Conservation (phyloP, 2,113 vertebrate genomes). For the Poeciliopsis retropinna region DNA sequence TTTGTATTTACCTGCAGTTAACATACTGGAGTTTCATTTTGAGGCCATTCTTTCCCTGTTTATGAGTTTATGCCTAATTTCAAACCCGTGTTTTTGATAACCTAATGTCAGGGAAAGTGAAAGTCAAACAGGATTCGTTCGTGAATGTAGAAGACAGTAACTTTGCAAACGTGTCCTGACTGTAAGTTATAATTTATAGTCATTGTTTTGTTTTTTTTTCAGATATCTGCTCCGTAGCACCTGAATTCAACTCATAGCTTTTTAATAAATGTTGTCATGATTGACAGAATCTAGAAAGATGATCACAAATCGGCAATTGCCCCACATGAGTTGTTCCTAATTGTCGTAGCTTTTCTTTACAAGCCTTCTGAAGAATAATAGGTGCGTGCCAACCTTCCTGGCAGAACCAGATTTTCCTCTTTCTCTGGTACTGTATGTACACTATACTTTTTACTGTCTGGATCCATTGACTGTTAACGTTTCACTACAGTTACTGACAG, state of each 20-base stretch:
- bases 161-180: no score
- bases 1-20: background rate
- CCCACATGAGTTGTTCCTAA: background rate
- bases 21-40: background rate
- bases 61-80: background rate
- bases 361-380: background rate
- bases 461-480: background rate
- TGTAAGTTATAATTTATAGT: no score
- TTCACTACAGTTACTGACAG: background rate
- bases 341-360: background rate
- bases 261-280: background rate
- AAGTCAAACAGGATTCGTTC: no score
- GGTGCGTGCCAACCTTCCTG: background rate
- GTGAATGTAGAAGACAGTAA: no score
- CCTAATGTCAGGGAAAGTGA: background rate
- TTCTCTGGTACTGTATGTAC: slow-evolving; percentile 21
- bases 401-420: slow-evolving; percentile 65
- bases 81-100: no score
- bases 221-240: background rate
- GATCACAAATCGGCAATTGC: background rate
- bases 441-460: background rate
- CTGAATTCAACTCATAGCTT: background rate
- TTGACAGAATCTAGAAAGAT: no score
- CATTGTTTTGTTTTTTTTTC: no score
- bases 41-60: background rate